A percentile compares a stretch with the other conserved stretches of the same genome.
phyloP scores from a whole-genome alignment of 2,113 vertebrate species.

The Nematolebias whitei region DNA sequence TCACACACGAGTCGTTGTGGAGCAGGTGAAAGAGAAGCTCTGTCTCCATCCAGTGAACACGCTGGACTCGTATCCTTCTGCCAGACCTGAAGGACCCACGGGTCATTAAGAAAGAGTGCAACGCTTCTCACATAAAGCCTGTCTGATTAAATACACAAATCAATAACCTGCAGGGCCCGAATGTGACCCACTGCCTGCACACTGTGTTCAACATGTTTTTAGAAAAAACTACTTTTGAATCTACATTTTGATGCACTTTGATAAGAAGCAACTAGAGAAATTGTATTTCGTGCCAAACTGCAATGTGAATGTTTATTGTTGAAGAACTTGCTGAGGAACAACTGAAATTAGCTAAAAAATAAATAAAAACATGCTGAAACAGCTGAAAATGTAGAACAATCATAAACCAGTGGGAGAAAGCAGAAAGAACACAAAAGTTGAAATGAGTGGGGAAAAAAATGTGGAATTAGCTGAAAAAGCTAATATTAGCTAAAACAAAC shows the following conservation, averaged over 20 bases:
- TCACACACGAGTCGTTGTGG: slow-evolving; percentile 75
- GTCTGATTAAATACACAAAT: slow-evolving; percentile 72
- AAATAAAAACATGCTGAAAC: too few relatives aligned
- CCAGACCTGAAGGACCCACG: slow-evolving; percentile 65
- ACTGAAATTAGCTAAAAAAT: too few relatives aligned
- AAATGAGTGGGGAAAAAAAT: too few relatives aligned
- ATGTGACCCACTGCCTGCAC: slow-evolving; percentile 20
- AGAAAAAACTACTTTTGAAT: neutral
- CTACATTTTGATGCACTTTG: neutral
- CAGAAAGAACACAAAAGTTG: too few relatives aligned
- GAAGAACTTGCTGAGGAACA: too few relatives aligned
- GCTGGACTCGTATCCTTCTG: slow-evolving; percentile 61
- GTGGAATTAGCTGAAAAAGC: too few relatives aligned
- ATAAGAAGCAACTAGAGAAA: too few relatives aligned
- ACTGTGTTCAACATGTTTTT: slow-evolving; percentile 18
- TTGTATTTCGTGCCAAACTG: too few relatives aligned
- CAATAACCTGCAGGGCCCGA: slow-evolving; percentile 59
- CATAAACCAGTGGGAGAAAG: too few relatives aligned
- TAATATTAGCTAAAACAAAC: too few relatives aligned
- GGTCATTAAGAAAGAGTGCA: slow-evolving; percentile 52
- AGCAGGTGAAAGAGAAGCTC: slow-evolving; percentile 76
- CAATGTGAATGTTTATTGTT: too few relatives aligned
- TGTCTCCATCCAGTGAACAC: slow-evolving; percentile 64
- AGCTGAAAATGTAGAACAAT: too few relatives aligned
- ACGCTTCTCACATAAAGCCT: slow-evolving; percentile 76